Conservation (phyloP, 1,140 invertebrate genomes). For the Oreohelix idahoensis region DNA sequence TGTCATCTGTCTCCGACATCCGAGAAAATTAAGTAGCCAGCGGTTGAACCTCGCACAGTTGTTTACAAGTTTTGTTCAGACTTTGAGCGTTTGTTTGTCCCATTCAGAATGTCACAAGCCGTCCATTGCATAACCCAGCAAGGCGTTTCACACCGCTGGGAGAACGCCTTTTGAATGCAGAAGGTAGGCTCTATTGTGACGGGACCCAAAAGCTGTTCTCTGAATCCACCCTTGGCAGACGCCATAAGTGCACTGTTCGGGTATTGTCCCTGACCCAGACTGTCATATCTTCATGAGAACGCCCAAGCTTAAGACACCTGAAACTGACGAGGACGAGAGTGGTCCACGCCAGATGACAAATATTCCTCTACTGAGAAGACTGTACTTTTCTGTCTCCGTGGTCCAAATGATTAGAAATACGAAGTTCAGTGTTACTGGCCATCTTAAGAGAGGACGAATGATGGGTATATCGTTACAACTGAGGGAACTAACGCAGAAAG, state of each 20-base stretch:
- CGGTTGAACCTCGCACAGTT: not conserved
- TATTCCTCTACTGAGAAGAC: no score
- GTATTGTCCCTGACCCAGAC: no score
- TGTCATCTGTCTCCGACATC: slow-evolving; percentile 24
- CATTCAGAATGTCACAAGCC: not conserved
- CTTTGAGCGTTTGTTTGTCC: not conserved
- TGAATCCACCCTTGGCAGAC: no score
- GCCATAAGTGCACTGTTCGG: no score
- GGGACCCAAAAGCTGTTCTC: not conserved
- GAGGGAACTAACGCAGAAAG: no score
- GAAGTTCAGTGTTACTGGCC: no score
- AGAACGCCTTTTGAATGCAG: not conserved
- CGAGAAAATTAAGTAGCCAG: slow-evolving; percentile 10
- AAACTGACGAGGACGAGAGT: not conserved
- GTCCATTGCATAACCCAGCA: not conserved
- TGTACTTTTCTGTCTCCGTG: no score
- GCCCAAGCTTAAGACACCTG: not conserved
- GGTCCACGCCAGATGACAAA: no score
- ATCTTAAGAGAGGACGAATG: no score
- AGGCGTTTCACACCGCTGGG: not conserved
- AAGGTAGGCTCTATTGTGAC: not conserved
- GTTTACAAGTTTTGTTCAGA: not conserved
- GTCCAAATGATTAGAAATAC: no score
- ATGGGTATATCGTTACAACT: no score
- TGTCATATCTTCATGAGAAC: not conserved